Percentiles rank a stretch among this genome's conserved stretches.
phyloP scores from a whole-genome alignment of 2,113 vertebrate species.

The Stictonetta naevosa region DNA sequence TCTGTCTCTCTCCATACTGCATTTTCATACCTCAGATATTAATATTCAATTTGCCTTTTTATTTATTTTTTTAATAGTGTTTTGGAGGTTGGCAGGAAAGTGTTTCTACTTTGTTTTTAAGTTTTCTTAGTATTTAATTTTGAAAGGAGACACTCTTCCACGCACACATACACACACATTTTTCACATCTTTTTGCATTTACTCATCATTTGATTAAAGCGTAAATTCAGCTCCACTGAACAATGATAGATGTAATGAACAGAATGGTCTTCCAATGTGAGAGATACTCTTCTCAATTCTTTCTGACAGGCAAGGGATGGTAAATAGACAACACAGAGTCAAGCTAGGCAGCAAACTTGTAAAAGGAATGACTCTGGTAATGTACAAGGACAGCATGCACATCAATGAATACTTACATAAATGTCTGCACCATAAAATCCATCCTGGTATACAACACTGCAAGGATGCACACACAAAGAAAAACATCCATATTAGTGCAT shows the following conservation, averaged over 20 bases:
- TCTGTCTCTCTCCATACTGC: background rate
- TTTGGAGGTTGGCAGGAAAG: background rate
- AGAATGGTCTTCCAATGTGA: constrained; percentile 55
- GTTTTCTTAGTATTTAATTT: background rate
- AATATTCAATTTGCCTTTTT: background rate
- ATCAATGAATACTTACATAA: constrained; percentile 97
- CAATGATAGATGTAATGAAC: constrained; percentile 48
- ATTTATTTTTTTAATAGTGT: background rate
- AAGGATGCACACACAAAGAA: constrained; percentile 89
- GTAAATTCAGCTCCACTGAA: constrained; percentile 50
- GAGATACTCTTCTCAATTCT: constrained; percentile 40
- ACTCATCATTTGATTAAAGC: constrained; percentile 48
- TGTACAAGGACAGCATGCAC: constrained; percentile 79
- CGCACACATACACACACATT: background rate
- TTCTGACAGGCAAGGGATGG: constrained; percentile 51
- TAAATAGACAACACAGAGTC: constrained; percentile 50
- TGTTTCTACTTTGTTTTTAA: background rate
- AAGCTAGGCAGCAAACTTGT: constrained; percentile 78
- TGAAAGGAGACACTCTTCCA: background rate
- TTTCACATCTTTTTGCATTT: constrained; percentile 29
- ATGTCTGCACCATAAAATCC: constrained; percentile 99
- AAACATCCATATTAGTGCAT: constrained; percentile 90
- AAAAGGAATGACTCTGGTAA: constrained; percentile 75
- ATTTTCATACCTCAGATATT: background rate
- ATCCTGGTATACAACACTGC: constrained; percentile 99